Conservation (phyloP, 2,113 vertebrate species). For the Microtus pennsylvanicus region DNA sequence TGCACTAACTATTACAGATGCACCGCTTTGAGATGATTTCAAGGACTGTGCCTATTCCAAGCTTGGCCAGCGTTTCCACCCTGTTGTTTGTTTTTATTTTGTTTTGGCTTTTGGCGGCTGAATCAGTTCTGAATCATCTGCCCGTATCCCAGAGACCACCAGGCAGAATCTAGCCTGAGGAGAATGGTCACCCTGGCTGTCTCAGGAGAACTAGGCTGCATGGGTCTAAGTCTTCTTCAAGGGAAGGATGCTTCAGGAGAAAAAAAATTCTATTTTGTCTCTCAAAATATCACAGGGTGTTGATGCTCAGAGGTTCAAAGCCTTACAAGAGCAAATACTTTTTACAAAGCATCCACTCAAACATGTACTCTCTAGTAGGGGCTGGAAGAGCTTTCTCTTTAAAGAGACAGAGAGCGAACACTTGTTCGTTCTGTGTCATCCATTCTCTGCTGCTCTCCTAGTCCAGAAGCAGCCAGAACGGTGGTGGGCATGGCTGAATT, state of each 20-base stretch:
- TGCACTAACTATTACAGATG: neutral
- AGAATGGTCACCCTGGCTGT: fast-evolving
- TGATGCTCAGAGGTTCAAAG: neutral
- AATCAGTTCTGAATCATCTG: neutral
- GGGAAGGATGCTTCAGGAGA: neutral
- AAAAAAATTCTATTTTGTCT: neutral
- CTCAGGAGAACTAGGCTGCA: too few relatives aligned
- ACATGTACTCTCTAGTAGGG: neutral
- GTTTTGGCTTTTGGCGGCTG: neutral
- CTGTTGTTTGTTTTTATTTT: neutral
- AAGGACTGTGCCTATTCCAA: neutral
- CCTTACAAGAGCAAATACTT: neutral
- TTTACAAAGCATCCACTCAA: neutral
- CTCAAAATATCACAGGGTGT: neutral
- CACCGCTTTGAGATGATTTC: neutral
- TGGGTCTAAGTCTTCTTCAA: neutral
- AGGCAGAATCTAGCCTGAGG: neutral
- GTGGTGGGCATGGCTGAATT: neutral
- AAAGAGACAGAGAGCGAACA: neutral
- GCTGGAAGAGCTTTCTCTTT: neutral
- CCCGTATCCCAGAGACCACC: neutral
- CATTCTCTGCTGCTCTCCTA: neutral
- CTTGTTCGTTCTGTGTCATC: neutral
- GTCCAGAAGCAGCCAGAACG: neutral
- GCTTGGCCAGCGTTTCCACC: neutral